Conservation (phyloP, 2,113 vertebrate genomes). For the Thinocorus orbignyianus region DNA sequence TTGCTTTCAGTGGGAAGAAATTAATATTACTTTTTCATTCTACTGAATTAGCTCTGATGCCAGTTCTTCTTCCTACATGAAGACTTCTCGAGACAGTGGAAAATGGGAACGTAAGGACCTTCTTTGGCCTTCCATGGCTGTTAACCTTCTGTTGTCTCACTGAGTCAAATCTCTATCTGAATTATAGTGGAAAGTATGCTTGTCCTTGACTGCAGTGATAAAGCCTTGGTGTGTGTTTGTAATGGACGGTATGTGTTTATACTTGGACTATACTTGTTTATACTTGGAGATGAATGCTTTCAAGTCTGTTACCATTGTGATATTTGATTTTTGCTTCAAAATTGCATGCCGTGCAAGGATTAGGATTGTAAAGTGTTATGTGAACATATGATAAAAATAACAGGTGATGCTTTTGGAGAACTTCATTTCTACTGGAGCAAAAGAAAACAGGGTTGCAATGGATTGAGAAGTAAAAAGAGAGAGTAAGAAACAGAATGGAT, state of each 20-base stretch:
- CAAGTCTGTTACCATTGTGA: not conserved
- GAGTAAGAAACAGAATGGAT: not conserved
- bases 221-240: not conserved
- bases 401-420: not conserved
- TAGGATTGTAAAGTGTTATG: not conserved
- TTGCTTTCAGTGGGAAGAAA: not conserved
- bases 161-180: not conserved
- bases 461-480: not conserved
- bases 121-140: not conserved
- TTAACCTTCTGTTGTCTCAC: not conserved
- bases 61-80: not conserved
- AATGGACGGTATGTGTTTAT: not conserved
- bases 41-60: not conserved
- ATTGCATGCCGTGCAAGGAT: not conserved
- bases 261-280: too few species aligned
- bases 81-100: not conserved
- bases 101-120: not conserved
- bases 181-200: not conserved
- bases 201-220: not conserved
- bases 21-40: not conserved
- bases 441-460: not conserved
- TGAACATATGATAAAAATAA: not conserved
- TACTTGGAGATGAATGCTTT: not conserved
- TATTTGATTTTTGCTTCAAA: not conserved
- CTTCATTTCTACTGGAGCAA: not conserved